Conservation (phyloP, 2,888 invertebrate genomes). For the Napeogenes inachia region DNA sequence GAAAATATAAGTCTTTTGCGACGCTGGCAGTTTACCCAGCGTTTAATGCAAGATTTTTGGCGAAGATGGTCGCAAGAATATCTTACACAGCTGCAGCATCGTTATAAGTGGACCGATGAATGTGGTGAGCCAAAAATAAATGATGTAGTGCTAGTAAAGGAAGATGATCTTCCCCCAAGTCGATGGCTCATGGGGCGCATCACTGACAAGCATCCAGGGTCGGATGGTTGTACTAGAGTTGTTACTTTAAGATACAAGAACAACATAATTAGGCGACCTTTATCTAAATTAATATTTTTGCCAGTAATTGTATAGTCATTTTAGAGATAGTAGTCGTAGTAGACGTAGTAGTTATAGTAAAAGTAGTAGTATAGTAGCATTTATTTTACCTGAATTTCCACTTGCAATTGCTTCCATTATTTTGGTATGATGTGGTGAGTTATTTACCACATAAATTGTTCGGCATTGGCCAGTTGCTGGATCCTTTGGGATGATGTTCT, state of each 20-base stretch:
- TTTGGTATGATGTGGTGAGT: too few relatives aligned
- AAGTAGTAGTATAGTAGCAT: too few relatives aligned
- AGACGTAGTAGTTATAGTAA: too few relatives aligned
- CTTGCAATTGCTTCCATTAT: too few relatives aligned
- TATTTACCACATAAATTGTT: too few relatives aligned
- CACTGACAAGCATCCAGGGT: slow-evolving; percentile 6
- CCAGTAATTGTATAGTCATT: too few relatives aligned
- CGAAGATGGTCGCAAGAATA: slow-evolving; percentile 18
- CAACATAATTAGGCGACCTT: too few relatives aligned
- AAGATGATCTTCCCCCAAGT: slow-evolving; percentile 2
- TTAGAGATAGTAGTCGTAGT: too few relatives aligned
- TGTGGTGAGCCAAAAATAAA: slow-evolving; percentile 15
- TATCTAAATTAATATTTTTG: too few relatives aligned
- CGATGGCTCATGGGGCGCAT: slow-evolving; percentile 7
- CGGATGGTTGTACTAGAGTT: slow-evolving; percentile 8
- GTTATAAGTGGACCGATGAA: slow-evolving; percentile 28
- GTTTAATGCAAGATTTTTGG: slow-evolving; percentile 30
- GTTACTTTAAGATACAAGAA: slow-evolving; percentile 8
- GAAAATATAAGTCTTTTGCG: slow-evolving; percentile 8
- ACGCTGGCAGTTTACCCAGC: slow-evolving; percentile 27
- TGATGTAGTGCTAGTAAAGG: slow-evolving; percentile 11
- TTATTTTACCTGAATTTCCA: too few relatives aligned
- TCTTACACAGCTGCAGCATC: slow-evolving; percentile 8
- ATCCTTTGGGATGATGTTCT: too few relatives aligned
- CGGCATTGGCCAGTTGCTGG: too few relatives aligned